Conservation (phyloP, 2,797 vertebrate genomes). For the Enteromius paludinosus region DNA sequence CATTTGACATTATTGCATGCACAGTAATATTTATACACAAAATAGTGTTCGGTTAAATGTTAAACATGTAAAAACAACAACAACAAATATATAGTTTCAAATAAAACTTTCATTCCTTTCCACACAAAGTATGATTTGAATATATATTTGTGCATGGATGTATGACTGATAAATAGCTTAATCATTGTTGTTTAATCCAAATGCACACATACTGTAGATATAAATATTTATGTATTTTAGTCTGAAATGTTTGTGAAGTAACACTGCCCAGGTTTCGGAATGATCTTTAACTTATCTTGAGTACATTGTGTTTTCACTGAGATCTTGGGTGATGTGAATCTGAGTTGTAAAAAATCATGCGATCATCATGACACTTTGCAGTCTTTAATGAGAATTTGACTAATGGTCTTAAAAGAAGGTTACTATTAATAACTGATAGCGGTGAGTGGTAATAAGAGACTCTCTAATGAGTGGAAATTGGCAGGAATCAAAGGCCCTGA, state of each 20-base stretch:
- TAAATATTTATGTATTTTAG: too few relatives aligned
- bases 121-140: too few relatives aligned
- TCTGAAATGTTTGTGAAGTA: not conserved
- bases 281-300: not conserved
- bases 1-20: not conserved
- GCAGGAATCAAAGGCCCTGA: constrained; percentile 5
- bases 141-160: not conserved
- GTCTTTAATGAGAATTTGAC: not conserved
- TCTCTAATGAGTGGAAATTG: constrained; percentile 5
- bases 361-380: not conserved
- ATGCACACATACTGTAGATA: not conserved
- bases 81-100: not conserved
- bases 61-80: not conserved
- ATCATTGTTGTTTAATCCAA: not conserved
- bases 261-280: not conserved
- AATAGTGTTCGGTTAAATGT: not conserved
- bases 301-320: not conserved
- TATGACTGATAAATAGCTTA: not conserved
- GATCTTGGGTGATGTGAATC: too few relatives aligned
- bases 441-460: not conserved
- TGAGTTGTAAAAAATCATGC: too few relatives aligned
- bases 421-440: constrained; percentile 18
- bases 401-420: constrained; percentile 7
- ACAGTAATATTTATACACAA: not conserved
- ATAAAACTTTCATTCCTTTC: too few relatives aligned